Evolutionary conservation across 2,888 invertebrate species (phyloP), one percentile per base, ranked within the genome.

Genomic region (Lithophane socia): DNA sequence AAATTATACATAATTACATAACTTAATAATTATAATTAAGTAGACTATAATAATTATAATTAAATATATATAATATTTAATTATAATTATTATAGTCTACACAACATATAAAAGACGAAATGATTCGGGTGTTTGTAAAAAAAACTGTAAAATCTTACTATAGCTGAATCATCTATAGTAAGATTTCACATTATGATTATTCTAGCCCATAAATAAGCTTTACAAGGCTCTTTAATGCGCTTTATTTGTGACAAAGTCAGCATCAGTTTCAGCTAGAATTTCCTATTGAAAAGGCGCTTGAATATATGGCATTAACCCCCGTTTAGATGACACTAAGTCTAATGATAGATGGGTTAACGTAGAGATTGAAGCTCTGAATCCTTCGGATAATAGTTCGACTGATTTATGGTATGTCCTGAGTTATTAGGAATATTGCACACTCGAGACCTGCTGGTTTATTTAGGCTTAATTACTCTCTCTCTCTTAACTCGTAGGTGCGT

Each of bases 291-390:
- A n/a, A 64, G 44, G 21, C 56, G 12, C 3, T 42, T 29, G 21
- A 71, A 69, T 82, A 77, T 67, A 70, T 64, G 58, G 60, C 49
- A 74, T 66, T 69, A 72, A 72, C 54, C 18, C 16, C 49, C 60
- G 73, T 78, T 86, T 75, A 73, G 72, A 83, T 84, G 79, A 85
- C 86, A 80, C 64, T 81, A 80, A 82, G 78, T 84, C 80, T 87
- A 88, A 88, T 86, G 89, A 86, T 80, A 79, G 76, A 83, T 83
- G 73, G 77, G 73, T 63, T 64, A 72, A 29, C 75, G 78, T 56
- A 47, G 74, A 87, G 89, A 88, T 87, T 87, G 86, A 83, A 75
- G 79, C 78, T 76, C 69, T 16, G 73, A 78, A 88, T 87, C 87
- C 87, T 64, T 66, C 61, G 67, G 87, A 83, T 87, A 85, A 83